Evolutionary conservation across 2,797 vertebrate species (phyloP), one percentile per base, ranked within the genome.

Genomic region (Melanotaenia parkinsoni): DNA sequence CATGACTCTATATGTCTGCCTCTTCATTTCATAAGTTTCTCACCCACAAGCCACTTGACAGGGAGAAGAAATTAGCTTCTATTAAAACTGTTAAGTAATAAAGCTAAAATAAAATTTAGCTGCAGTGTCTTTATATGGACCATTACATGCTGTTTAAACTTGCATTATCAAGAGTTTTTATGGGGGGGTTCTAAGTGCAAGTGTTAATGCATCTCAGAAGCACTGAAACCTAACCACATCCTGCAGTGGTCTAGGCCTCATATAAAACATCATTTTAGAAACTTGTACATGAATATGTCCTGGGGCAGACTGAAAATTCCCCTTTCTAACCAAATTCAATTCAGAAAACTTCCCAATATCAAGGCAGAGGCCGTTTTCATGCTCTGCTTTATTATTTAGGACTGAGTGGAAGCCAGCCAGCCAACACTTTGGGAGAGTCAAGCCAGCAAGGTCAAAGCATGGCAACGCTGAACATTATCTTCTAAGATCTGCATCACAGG

Each of bases 1-100:
- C 72, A 64, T 47, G 77, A 87, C 83, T 88, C 88, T 81, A 76
- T 58, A 66, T 10, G 16, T 75, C 95, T 85, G 94, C 94, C 94
- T 95, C 94, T 95, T 93, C 93, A 93, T 91, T 95, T 96, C 77
- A 81, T 47, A 74, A 69, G 67, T 86, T 86, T 77, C 79, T 78
- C 83, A 73, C 70, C 85, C 58, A 56, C 18, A 57, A 82, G 66
- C 83, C 79, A 77, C 81, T 87, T 73, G 78, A 85, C 67, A 81
- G 73, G 63, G 77, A 68, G 47, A 82, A 4, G 53, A 53, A 45
- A 38, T 73, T 58, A 35, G 14, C 67, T 66, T 33, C 1, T 5
- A 35, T 14, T 54, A 72, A 74, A 58, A 47, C 22, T 26, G 53
- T 58, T 45, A 1, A 54, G 18, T 74, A 72, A 68, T 43, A 69